Evolutionary conservation across 1,140 invertebrate genomes (phyloP).

Genomic region (Triops longicaudatus): DNA sequence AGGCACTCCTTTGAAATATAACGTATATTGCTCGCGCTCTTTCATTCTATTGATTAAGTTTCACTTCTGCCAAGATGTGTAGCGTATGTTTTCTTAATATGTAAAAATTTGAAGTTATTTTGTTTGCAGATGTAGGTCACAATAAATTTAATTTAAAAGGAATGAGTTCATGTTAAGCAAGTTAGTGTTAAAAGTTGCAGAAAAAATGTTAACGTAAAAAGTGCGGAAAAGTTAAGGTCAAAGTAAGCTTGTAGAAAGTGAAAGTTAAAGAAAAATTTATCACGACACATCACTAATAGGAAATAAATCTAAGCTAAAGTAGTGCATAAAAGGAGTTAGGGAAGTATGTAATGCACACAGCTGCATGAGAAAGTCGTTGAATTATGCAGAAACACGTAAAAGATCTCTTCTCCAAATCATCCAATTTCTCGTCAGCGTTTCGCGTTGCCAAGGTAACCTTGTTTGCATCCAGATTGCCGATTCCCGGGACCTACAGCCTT

Average conservation of each 20-base stretch:
- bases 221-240: neutral
- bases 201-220: too few species aligned
- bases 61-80: too few species aligned
- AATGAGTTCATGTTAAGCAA: too few species aligned
- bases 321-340: neutral
- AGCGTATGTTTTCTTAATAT: too few species aligned
- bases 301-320: neutral
- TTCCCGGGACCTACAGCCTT: neutral
- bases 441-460: constrained; percentile 1
- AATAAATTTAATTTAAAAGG: too few species aligned
- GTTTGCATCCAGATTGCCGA: constrained; percentile 3
- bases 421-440: constrained; percentile 12
- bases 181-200: too few species aligned
- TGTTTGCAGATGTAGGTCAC: too few species aligned
- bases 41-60: too few species aligned
- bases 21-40: too few species aligned
- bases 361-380: constrained; percentile 10
- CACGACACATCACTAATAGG: neutral
- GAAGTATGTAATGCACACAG: neutral
- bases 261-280: neutral
- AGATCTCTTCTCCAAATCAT: constrained; percentile 3
- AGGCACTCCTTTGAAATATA: too few species aligned
- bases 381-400: constrained; percentile 7
- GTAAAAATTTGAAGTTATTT: too few species aligned
- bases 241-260: neutral